phyloP scores from a whole-genome alignment of 1,140 invertebrate genomes.

The Chironomus striatipennis region DNA sequence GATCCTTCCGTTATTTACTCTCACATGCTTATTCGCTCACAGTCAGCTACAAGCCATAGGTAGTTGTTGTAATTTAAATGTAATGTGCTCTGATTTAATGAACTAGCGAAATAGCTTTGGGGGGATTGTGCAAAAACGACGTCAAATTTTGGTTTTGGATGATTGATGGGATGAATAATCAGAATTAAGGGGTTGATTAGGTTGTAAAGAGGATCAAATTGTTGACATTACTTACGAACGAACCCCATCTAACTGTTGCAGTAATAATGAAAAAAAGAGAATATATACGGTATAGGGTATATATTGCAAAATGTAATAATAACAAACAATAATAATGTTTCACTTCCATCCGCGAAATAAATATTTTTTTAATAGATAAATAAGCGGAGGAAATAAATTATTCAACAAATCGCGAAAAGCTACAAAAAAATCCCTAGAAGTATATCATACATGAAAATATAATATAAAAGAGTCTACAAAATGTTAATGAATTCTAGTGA shows the following conservation, averaged over 20 bases:
- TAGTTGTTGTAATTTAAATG: background rate
- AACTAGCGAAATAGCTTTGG: background rate
- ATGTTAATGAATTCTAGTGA: slow-evolving; percentile 1
- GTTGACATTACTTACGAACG: no score
- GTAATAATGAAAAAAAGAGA: no score
- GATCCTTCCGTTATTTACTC: slow-evolving; percentile 16
- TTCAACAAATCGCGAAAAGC: background rate
- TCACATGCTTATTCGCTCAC: background rate
- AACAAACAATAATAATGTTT: no score
- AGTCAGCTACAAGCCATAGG: background rate
- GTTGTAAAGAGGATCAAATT: no score
- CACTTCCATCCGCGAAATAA: background rate
- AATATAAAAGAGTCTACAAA: background rate
- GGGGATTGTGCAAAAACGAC: no score
- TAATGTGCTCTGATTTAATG: slow-evolving; percentile 11
- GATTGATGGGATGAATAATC: no score
- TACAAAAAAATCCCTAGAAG: slow-evolving; percentile 12
- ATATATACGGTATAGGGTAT: no score
- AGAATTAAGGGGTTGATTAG: no score
- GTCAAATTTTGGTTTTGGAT: no score
- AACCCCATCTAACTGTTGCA: no score
- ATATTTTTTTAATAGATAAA: slow-evolving; percentile 14
- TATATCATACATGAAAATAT: background rate
- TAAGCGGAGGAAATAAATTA: slow-evolving; percentile 2
- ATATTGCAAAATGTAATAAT: no score